Evolutionary conservation across 2,797 vertebrate species (phyloP), one percentile per base, ranked within the genome.

Genomic region (Coracias cyanogaster): DNA sequence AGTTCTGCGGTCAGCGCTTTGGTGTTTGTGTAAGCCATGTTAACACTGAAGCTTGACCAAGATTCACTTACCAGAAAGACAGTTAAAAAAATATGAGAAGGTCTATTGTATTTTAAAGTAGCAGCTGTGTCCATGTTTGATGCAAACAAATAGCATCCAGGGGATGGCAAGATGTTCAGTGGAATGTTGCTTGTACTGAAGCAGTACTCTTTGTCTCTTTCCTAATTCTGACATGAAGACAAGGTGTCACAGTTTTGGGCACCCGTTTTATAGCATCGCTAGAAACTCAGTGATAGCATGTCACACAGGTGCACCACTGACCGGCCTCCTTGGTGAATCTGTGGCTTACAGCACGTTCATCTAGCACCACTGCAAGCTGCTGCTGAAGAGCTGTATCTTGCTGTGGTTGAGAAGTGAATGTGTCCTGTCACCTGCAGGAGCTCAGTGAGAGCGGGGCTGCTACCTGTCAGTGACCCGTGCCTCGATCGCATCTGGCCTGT

Each of bases 21-120:
- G 43, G 51, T 93, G 41, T 90, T 90, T 93, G 15, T 65, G 0
- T 69, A 90, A 86, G 46, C 28, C 65, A 9, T 92, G 86, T 93
- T 95, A 91, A 89, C 60, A 85, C n/a, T 70, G 91, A 94, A 73
- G 65, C 60, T 87, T 85, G 51, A 87, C 81, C 74, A 87, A 82
- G 28, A 80, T 76, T 80, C 55, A 33, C 54, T 89, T 86, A 46
- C 29, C 66, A 51, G 62, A 76, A 88, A 89, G 66, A 33, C 15
- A 81, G 43, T 39, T 67, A 22, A n/a, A 70, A 60, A 77, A 33
- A 43, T 6, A 4, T 17, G 3, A 43, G 2, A 54, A 57, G 5
- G 46, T 31, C 33, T 7, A 9, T 55, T 46, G 65, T 83, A 3
- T 72, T 92, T 93, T 65, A 28, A 79, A 94, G 65, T 26, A 67